Base-by-base conservation (phyloP, 2,888 invertebrate genomes). In the Nemotelus pantherinus region DNA sequence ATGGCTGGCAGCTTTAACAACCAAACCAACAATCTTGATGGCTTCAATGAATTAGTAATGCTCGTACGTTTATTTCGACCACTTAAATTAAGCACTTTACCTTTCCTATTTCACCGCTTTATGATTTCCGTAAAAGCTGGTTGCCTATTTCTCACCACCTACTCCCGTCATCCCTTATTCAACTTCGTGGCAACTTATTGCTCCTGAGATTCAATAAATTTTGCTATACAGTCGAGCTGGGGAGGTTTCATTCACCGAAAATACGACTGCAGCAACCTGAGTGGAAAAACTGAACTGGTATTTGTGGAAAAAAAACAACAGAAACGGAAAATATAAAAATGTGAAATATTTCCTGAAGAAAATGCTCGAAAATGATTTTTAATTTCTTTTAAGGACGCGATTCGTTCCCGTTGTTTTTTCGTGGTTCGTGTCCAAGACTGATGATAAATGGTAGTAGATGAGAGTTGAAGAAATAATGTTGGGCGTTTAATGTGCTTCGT, bases 341-440 rank as follows among this genome's bases (percentile, higher is more conserved):
- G 70, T 70, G 70, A 43, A 55, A 70, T 70, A 53, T 70, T 70
- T 70, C 55, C 50, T 53, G 47, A 6, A 41, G 70, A 70, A 70
- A 70, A 70, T 47, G 70, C 47, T 55, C n/a, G 70, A 70, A 70
- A 70, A 70, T 70, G 70, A 70, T 70, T 70, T 70, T 70, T 70
- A 70, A 70, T 70, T 70, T 70, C 70, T 70, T 50, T 44, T 70
- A 70, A 70, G 70, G 70, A 70, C 70, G 55, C 70, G 55, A 55
- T 70, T 70, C 55, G 43, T 70, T 9, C n/a, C 43, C 63, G 41
- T 63, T 63, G 41, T 53, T n/a, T 70, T 53, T 55, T 9, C 39
- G 48, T 10, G 25, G 25, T 47, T 47, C n/a, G 47, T 41, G 55
- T 70, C 70, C 43, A 41, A 44, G 41, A 44, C 55, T 43, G 70